Percentiles rank a stretch among this genome's conserved stretches.
phyloP scores from a whole-genome alignment of 2,113 vertebrate species.

The Pygoscelis adeliae region DNA sequence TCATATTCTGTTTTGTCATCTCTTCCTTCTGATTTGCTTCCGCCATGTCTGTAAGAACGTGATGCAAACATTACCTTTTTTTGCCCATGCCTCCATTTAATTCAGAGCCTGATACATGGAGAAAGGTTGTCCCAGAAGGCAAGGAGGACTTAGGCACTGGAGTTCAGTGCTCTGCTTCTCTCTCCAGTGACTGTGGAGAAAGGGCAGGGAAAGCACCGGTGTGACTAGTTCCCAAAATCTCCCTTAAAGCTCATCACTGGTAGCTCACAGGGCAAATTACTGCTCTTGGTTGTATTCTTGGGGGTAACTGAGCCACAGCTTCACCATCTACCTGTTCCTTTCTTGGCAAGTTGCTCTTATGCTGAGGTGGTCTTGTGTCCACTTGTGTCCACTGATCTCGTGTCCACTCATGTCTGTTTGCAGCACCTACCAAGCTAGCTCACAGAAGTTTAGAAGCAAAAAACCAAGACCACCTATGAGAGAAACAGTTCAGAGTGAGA shows the following conservation, averaged over 20 bases:
- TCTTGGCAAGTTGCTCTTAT: background rate
- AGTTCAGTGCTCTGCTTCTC: background rate
- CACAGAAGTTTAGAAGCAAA: background rate
- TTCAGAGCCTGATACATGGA: background rate
- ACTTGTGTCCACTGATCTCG: accelerated
- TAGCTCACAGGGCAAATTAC: background rate
- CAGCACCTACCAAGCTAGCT: background rate
- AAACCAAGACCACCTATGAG: background rate
- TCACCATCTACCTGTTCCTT: background rate
- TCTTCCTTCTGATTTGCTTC: background rate
- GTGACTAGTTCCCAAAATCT: background rate
- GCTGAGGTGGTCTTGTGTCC: background rate
- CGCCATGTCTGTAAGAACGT: accelerated
- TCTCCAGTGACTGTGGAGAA: background rate
- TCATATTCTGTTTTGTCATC: background rate
- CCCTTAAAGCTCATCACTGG: background rate
- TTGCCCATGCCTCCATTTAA: background rate
- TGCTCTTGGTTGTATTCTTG: background rate
- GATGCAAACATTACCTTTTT: background rate
- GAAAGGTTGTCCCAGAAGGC: background rate
- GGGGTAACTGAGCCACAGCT: background rate
- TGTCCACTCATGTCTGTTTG: background rate
- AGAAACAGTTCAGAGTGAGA: background rate
- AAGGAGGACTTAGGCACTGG: background rate
- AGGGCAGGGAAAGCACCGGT: background rate